Evolutionary conservation across 2,888 invertebrate genomes (phyloP).

Genomic region (Drosophila vallismaia): DNA sequence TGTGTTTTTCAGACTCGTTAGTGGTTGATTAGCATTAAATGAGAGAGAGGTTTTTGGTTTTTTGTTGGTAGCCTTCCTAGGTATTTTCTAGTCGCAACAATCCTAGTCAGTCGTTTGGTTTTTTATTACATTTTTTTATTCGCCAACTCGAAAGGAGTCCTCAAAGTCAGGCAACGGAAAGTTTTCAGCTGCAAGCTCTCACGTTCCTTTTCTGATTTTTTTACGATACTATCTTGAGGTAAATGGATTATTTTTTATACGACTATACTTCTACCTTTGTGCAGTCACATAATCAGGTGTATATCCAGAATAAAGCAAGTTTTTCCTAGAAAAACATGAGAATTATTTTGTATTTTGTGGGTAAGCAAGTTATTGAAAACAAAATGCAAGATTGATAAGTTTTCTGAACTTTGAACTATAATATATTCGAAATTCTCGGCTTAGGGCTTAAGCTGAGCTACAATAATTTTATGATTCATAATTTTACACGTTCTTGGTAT

Average conservation of each 20-base stretch:
- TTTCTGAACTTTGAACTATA: background rate
- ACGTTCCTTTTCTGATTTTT: conserved; percentile 1
- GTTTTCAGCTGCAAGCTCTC: background rate
- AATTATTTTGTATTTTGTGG: background rate
- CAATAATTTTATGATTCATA: background rate
- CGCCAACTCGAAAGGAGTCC: background rate
- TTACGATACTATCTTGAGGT: conserved; percentile 1
- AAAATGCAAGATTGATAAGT: background rate
- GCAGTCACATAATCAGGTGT: conserved; percentile 1
- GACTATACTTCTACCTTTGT: background rate
- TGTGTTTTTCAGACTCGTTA: background rate
- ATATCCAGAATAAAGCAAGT: background rate
- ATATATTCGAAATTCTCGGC: background rate
- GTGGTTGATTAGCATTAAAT: background rate
- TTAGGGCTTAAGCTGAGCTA: background rate
- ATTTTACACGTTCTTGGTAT: background rate
- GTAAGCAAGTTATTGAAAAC: background rate
- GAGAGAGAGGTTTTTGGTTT: background rate
- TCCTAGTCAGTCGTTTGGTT: background rate
- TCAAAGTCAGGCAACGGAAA: background rate
- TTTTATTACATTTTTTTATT: background rate
- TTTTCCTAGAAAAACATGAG: background rate
- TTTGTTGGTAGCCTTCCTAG: background rate
- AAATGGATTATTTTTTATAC: background rate
- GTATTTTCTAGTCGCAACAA: background rate